phyloP scores from a whole-genome alignment of 2,888 invertebrate genomes.

The Anagyrus pseudococci region DNA sequence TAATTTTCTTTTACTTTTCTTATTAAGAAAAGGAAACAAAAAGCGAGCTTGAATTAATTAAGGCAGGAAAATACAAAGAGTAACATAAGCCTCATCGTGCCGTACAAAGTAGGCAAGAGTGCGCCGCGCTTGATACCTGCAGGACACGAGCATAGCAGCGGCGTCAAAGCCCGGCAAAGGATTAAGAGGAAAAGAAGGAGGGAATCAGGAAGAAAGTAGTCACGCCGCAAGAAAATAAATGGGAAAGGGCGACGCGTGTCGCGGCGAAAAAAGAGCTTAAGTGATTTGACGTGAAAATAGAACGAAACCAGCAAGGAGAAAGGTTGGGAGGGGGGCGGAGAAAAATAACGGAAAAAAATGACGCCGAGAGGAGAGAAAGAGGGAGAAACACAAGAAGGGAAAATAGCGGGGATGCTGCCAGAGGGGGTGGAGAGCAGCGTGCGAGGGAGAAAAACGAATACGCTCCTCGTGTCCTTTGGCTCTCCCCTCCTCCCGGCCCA shows the following conservation, averaged over 20 bases:
- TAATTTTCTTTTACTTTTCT: too few relatives aligned
- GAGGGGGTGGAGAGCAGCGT: not conserved
- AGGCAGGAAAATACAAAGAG: too few relatives aligned
- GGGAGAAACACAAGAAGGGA: not conserved
- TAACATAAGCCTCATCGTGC: too few relatives aligned
- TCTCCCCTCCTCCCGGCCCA: too few relatives aligned
- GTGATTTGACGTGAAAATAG: slow-evolving; percentile 36
- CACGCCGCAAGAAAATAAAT: too few relatives aligned
- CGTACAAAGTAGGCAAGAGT: too few relatives aligned
- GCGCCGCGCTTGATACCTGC: too few relatives aligned
- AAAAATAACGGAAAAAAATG: slow-evolving; percentile 41
- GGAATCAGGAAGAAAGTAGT: slow-evolving; percentile 18
- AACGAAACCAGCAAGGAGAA: too few relatives aligned
- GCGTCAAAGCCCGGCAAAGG: slow-evolving; percentile 32
- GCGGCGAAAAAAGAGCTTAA: slow-evolving; percentile 11
- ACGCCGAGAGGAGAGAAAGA: slow-evolving; percentile 26
- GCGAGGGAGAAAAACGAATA: slow-evolving; percentile 8
- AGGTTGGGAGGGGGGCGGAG: too few relatives aligned
- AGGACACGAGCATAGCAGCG: not conserved
- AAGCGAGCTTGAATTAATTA: too few relatives aligned
- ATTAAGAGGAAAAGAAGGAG: slow-evolving; percentile 26
- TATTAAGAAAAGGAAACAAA: too few relatives aligned
- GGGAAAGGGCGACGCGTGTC: slow-evolving; percentile 9
- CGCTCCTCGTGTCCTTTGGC: too few relatives aligned
- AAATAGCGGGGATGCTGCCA: slow-evolving; percentile 3